Evolutionary conservation across 2,888 invertebrate genomes (phyloP).

Genomic region (Graphium colonna): DNA sequence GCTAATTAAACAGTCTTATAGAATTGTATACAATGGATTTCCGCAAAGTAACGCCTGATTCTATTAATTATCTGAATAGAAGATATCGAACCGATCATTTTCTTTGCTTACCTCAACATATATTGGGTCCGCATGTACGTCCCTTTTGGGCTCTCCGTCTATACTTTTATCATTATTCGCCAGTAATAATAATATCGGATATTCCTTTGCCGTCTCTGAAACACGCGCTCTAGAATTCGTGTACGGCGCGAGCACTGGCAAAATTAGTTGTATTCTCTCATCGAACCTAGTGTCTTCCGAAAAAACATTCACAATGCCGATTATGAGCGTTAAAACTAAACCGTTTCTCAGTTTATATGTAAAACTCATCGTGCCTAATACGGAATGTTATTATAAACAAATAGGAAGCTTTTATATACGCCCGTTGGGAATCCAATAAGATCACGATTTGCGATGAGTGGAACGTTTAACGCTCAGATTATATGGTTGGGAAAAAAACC

Average conservation of each 20-base stretch:
- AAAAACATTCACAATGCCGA: background rate
- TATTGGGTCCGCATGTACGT: slow-evolving; percentile 41
- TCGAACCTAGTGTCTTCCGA: background rate
- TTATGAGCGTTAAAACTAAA: background rate
- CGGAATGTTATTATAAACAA: slow-evolving; percentile 44
- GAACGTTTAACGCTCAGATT: slow-evolving; percentile 31
- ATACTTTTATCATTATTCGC: slow-evolving; percentile 37
- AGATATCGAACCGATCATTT: too few relatives aligned
- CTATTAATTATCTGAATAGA: too few relatives aligned
- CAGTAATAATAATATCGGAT: slow-evolving; percentile 53
- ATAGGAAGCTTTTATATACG: slow-evolving; percentile 59
- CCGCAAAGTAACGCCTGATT: too few relatives aligned
- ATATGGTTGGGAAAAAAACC: slow-evolving; percentile 23
- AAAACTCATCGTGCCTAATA: slow-evolving; percentile 46
- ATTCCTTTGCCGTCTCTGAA: slow-evolving; percentile 61
- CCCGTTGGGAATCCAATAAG: slow-evolving; percentile 43
- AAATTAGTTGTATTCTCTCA: slow-evolving; percentile 39
- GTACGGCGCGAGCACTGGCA: slow-evolving; percentile 54
- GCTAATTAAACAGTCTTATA: too few relatives aligned
- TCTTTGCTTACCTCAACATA: slow-evolving; percentile 58
- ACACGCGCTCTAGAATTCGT: slow-evolving; percentile 39
- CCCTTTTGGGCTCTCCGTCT: slow-evolving; percentile 24
- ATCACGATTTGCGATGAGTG: slow-evolving; percentile 53
- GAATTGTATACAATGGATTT: too few relatives aligned
- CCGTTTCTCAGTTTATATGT: slow-evolving; percentile 26